These are phyloP conservation scores for Oscheius sp. DNA, from an alignment of 2,888 invertebrate species.

Conservation along the genomic window DNA sequence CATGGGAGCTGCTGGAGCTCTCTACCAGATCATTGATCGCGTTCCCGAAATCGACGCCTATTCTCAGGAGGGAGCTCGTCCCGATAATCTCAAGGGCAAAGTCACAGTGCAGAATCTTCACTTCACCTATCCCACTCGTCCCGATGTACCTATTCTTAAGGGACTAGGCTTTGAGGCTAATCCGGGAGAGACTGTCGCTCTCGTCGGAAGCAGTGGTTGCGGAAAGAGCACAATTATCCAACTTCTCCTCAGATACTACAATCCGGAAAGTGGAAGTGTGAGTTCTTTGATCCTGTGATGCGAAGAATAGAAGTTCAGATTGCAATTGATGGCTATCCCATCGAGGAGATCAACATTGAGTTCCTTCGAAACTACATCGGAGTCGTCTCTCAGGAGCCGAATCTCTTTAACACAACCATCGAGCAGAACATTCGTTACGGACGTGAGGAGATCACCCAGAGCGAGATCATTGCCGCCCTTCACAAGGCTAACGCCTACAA, in stretches of 20 bases:
- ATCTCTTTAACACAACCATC: conserved; percentile 78
- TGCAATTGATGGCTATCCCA: conserved; percentile 74
- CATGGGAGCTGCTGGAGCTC: conserved; percentile 81
- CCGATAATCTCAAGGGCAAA: conserved; percentile 73
- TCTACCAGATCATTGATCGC: conserved; percentile 75
- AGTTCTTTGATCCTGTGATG: not conserved
- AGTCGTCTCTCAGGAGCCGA: conserved; percentile 76
- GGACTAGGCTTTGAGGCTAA: conserved; percentile 57
- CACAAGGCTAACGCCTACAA: conserved; percentile 75
- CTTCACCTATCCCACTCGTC: conserved; percentile 75
- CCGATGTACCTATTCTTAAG: conserved; percentile 68
- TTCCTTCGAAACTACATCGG: conserved; percentile 75
- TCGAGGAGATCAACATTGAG: conserved; percentile 75
- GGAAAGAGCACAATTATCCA: conserved; percentile 63
- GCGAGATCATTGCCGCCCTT: conserved; percentile 55
- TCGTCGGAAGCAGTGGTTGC: conserved; percentile 69
- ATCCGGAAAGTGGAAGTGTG: conserved; percentile 56
- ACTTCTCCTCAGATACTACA: conserved; percentile 67
- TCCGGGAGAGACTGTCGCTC: conserved; percentile 65
- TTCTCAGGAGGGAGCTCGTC: conserved; percentile 73
- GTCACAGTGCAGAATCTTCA: conserved; percentile 74
- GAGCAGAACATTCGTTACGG: conserved; percentile 75
- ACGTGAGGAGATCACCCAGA: conserved; percentile 52
- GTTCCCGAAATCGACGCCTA: conserved; percentile 61
- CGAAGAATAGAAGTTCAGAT: conserved; percentile 52